Conservation (phyloP, 2,113 vertebrate genomes). For the Chauna torquata region DNA sequence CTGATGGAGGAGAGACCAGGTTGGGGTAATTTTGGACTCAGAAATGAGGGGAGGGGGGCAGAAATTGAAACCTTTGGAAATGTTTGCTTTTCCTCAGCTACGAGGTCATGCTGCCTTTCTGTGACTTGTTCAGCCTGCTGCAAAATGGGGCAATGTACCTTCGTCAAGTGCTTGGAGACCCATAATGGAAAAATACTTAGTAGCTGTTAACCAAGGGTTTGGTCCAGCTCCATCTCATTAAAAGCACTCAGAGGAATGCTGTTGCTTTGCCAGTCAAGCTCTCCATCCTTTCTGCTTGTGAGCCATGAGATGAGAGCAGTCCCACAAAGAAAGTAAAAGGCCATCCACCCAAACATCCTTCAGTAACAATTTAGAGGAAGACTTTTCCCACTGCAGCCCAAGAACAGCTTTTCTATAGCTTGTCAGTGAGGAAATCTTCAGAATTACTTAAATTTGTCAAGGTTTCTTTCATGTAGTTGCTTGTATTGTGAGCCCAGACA, state of each 20-base stretch:
- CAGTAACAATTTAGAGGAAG: constrained; percentile 5
- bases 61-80: not conserved
- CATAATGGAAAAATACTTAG: constrained; percentile 41
- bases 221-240: constrained; percentile 23
- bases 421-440: constrained; percentile 5
- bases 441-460: not conserved
- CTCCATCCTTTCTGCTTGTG: not conserved
- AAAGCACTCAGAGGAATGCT: constrained; percentile 19
- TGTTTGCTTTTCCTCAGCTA: not conserved
- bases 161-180: not conserved
- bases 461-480: not conserved
- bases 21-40: not conserved
- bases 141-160: not conserved
- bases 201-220: not conserved
- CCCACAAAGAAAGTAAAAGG: constrained; percentile 21
- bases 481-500: not conserved
- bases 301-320: not conserved
- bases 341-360: constrained; percentile 18
- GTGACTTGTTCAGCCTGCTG: not conserved
- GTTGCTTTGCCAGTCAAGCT: not conserved
- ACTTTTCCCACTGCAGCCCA: not conserved
- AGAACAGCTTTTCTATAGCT: constrained; percentile 26
- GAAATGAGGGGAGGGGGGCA: accelerated
- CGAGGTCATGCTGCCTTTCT: not conserved
- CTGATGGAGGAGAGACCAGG: not conserved